phyloP scores from a whole-genome alignment of 1,140 invertebrate genomes.

The Piezodorus guildinii region DNA sequence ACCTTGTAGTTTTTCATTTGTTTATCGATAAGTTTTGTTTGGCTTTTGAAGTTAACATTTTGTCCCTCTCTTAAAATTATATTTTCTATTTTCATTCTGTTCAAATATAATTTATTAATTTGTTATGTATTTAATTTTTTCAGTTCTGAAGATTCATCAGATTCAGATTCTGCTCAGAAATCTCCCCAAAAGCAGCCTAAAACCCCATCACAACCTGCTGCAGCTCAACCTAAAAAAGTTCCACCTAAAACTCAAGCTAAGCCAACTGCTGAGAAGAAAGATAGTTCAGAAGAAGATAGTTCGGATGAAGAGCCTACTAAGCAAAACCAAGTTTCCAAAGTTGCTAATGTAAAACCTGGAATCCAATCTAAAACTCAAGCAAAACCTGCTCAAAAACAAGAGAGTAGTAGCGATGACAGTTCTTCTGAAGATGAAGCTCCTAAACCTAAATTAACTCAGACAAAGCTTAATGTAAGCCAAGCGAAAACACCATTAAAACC shows the following conservation, averaged over 20 bases:
- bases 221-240: neutral
- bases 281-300: slow-evolving; percentile 36
- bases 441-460: neutral
- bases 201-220: slow-evolving; percentile 18
- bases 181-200: neutral
- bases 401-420: slow-evolving; percentile 18
- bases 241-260: slow-evolving; percentile 23
- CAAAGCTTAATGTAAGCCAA: neutral
- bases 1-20: too few species aligned
- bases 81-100: too few species aligned
- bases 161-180: slow-evolving; percentile 2
- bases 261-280: slow-evolving; percentile 33
- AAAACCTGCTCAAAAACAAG: slow-evolving; percentile 1
- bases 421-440: slow-evolving; percentile 32
- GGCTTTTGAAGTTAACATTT: too few species aligned
- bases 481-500: neutral
- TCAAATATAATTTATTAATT: too few species aligned
- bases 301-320: slow-evolving; percentile 31
- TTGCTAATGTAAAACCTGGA: neutral
- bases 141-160: slow-evolving; percentile 16
- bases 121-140: slow-evolving; percentile 7
- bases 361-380: slow-evolving; percentile 29
- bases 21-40: too few species aligned
- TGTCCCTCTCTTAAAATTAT: too few species aligned
- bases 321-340: neutral